These are phyloP conservation scores for Bilobella aurantiaca DNA, from an alignment of 1,140 invertebrate species.

Conservation along the genomic window DNA sequence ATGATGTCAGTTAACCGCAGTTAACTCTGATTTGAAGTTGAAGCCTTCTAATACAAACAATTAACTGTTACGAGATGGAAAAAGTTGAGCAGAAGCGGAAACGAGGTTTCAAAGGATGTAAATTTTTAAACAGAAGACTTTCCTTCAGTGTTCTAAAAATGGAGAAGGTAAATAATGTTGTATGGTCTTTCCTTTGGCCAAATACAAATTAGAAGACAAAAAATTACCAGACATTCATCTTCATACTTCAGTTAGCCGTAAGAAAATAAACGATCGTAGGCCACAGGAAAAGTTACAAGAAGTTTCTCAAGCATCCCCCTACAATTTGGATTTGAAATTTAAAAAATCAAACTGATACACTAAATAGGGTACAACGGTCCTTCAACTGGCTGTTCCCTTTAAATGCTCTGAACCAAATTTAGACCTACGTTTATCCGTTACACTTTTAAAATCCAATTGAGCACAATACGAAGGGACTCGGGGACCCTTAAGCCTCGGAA, in stretches of 20 bases:
- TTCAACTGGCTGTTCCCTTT: too few relatives aligned
- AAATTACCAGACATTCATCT: slow-evolving; percentile 9
- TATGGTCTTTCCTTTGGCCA: neutral
- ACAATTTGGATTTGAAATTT: too few relatives aligned
- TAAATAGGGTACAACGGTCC: too few relatives aligned
- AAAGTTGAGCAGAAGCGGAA: neutral
- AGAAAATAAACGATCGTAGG: slow-evolving; percentile 16
- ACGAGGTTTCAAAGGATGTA: too few relatives aligned
- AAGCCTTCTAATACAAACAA: neutral
- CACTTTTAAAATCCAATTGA: slow-evolving; percentile 23
- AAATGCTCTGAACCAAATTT: too few relatives aligned
- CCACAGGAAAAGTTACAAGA: too few relatives aligned
- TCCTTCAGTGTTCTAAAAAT: slow-evolving; percentile 1
- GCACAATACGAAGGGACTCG: neutral
- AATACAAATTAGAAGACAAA: slow-evolving; percentile 1
- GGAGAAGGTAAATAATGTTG: slow-evolving; percentile 4
- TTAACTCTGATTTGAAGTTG: too few relatives aligned
- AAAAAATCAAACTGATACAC: too few relatives aligned
- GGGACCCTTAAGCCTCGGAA: too few relatives aligned
- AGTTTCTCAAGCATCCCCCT: too few relatives aligned
- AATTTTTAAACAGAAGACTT: neutral
- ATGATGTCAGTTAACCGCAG: too few relatives aligned
- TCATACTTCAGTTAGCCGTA: neutral
- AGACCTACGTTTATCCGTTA: too few relatives aligned
- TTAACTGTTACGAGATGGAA: neutral